These are phyloP conservation scores for Platysternon megacephalum DNA, from an alignment of 2,113 vertebrate species.

Conservation along the genomic window DNA sequence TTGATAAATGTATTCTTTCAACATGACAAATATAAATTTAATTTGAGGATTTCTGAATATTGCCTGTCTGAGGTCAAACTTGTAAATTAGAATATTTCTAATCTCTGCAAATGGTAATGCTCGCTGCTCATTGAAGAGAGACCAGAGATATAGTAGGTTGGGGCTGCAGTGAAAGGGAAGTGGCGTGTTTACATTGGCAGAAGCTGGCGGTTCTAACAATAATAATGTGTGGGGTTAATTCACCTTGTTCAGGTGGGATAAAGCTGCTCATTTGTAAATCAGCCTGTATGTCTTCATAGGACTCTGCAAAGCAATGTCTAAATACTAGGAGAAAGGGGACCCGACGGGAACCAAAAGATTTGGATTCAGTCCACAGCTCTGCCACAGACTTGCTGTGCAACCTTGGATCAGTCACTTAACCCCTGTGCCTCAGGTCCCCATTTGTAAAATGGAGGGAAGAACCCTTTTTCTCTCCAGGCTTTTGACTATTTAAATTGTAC, in stretches of 20 bases:
- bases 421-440: neutral
- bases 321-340: neutral
- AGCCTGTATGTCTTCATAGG: accelerated
- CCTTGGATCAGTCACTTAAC: neutral
- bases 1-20: conserved; percentile 48
- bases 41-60: conserved; percentile 32
- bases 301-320: accelerated
- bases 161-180: neutral
- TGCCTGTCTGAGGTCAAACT: neutral
- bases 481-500: neutral
- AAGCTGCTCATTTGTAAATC: accelerated
- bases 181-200: neutral
- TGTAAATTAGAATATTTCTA: accelerated
- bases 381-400: neutral
- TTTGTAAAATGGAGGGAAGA: neutral
- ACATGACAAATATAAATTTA: conserved; percentile 34
- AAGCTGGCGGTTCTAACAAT: neutral
- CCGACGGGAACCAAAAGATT: neutral
- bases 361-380: neutral
- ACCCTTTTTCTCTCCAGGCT: neutral
- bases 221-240: neutral
- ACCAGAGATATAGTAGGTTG: accelerated
- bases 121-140: neutral
- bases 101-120: neutral
- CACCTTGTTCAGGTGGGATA: neutral